These are phyloP conservation scores for Acanthosepion esculentum DNA, from an alignment of 2,888 invertebrate species.

Conservation along the genomic window DNA sequence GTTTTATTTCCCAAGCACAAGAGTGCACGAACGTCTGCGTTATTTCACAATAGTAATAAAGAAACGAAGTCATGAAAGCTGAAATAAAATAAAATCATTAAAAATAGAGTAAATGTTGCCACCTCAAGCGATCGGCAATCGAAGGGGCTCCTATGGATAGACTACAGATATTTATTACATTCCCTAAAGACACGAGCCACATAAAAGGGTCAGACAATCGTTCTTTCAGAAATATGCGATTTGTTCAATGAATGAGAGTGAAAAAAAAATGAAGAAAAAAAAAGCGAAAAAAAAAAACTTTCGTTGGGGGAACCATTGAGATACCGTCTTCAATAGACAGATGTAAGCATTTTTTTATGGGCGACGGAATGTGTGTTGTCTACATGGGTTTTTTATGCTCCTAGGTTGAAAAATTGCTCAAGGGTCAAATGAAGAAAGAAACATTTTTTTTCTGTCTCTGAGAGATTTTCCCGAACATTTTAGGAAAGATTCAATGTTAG, in stretches of 20 bases:
- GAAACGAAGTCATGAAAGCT: background rate
- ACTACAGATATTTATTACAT: background rate
- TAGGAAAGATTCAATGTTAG: no score
- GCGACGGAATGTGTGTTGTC: no score
- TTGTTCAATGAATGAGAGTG: no score
- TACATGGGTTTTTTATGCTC: no score
- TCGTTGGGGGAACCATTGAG: no score
- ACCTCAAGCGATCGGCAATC: background rate
- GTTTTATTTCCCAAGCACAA: background rate
- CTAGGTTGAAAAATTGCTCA: no score
- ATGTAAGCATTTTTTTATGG: background rate
- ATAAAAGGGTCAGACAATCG: background rate
- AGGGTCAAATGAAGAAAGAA: background rate
- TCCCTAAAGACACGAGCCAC: background rate
- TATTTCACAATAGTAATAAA: background rate
- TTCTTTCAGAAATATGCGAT: no score
- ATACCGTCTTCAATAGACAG: no score
- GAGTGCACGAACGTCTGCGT: background rate
- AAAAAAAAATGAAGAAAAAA: no score
- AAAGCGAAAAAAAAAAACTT: no score
- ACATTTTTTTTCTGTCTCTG: background rate
- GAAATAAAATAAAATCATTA: background rate
- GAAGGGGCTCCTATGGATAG: background rate
- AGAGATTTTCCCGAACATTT: background rate
- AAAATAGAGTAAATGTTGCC: background rate